Base-by-base conservation (phyloP, 1,140 invertebrate species). In the Pogonus chalceus region DNA sequence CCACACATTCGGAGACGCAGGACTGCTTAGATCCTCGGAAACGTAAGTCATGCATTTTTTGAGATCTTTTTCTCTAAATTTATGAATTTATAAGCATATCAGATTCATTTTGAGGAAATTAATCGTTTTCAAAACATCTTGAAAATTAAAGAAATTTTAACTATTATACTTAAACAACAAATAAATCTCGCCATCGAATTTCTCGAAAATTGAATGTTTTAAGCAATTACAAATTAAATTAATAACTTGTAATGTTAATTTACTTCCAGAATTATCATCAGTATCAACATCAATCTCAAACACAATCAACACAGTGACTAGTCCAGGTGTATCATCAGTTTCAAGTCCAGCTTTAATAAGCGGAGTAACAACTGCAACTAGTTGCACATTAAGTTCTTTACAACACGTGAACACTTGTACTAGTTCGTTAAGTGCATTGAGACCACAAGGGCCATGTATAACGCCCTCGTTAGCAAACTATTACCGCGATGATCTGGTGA, bases 401-500 rank as follows among this genome's bases (percentile, higher is more conserved):
- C 62, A 49, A 59, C 60, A 35, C 56, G 63, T 43, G 58, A 61
- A 49, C 62, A 65, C 20, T 63, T 69, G 46, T 64, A 18, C 65
- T 18, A 69, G 68, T 63, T 69, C 68, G n/a, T 58, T 70, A 47
- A 66, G 69, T 56, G 68, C 68, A 23, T 55, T 70, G 48, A 59
- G 68, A 59, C 67, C 67, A 22, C 68, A 70, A 58, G 68, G 68
- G 21, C 68, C 68, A n/a, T 67, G 65, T 23, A 67, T 96, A 61
- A 92, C 90, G 63, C 88, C 92, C 31, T 91, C 88, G 57, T 77
- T 96, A 60, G 85, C 88, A 56, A 92, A 95, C 75, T 90, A 95
- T 76, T 92, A 90, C 73, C 81, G 91, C 59, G 83, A 90, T 69
- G 88, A 94, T 73, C 78, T 96, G 59, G 90, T 92, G 55, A 80